Percentiles rank a stretch among this genome's conserved stretches.
These are phyloP conservation scores for Rhynchonycteris naso DNA, from an alignment of 2,797 vertebrate species.

Conservation along the genomic window DNA sequence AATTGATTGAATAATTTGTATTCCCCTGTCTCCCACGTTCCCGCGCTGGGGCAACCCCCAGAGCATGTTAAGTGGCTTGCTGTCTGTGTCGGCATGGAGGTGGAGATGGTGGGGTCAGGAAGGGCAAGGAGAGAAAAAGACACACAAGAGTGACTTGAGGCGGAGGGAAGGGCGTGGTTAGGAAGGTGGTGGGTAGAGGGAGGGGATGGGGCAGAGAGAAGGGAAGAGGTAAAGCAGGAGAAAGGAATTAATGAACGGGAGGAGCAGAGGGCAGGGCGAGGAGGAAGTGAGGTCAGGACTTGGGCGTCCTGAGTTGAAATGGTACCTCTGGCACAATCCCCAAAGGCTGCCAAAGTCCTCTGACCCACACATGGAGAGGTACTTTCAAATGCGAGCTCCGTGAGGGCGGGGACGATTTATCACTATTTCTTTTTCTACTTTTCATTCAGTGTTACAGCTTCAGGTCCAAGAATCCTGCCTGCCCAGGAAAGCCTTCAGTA, in stretches of 20 bases:
- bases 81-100: background rate
- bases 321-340: background rate
- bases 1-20: background rate
- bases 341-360: background rate
- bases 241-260: background rate
- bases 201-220: too few relatives aligned
- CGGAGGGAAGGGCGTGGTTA: fast-evolving
- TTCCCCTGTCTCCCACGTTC: background rate
- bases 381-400: background rate
- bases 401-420: background rate
- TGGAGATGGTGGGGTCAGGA: background rate
- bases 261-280: background rate
- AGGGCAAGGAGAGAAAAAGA: background rate
- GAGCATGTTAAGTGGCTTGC: background rate
- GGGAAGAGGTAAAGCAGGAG: background rate
- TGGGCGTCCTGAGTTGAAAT: background rate
- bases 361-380: background rate
- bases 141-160: fast-evolving
- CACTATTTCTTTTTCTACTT: background rate
- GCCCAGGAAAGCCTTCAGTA: background rate
- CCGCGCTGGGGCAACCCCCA: background rate
- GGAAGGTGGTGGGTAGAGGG: background rate
- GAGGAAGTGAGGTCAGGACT: background rate
- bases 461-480: background rate
- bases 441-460: background rate